Conservation (phyloP, 2,888 invertebrate species). For the Spatulosminthurus flaviceps region DNA sequence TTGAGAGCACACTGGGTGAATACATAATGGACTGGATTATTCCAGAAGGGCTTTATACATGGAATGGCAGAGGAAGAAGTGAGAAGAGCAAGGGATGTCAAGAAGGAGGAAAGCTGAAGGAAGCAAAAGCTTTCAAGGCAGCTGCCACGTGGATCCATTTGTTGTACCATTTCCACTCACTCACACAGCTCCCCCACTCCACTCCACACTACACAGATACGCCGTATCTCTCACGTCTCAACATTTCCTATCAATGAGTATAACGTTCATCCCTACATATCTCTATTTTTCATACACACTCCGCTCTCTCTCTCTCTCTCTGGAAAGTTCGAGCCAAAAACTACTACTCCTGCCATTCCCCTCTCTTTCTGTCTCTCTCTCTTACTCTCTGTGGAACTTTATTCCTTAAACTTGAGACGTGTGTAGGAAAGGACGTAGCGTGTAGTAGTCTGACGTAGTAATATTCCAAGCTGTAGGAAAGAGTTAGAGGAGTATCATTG, state of each 20-base stretch:
- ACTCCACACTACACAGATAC: background rate
- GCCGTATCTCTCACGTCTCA: background rate
- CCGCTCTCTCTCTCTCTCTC: too few relatives aligned
- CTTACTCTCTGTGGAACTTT: too few relatives aligned
- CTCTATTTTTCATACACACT: too few relatives aligned
- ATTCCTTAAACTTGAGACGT: too few relatives aligned
- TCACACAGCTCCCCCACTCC: slow-evolving; percentile 9
- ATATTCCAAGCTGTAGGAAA: too few relatives aligned
- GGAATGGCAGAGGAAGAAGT: background rate
- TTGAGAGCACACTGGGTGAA: slow-evolving; percentile 22
- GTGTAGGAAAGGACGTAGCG: too few relatives aligned
- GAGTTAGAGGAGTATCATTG: too few relatives aligned
- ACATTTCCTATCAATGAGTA: background rate
- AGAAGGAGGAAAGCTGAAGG: background rate
- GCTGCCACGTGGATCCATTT: slow-evolving; percentile 36
- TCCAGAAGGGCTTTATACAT: background rate
- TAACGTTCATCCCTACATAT: too few relatives aligned
- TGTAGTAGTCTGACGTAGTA: too few relatives aligned
- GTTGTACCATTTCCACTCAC: slow-evolving; percentile 10
- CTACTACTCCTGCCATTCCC: too few relatives aligned
- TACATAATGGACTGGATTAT: slow-evolving; percentile 31
- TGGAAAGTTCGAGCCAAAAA: too few relatives aligned
- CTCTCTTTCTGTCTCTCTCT: too few relatives aligned
- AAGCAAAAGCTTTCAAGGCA: slow-evolving; percentile 26
- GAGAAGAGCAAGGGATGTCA: background rate